Conservation (phyloP, 2,888 invertebrate genomes). For the Eudemis profundana region DNA sequence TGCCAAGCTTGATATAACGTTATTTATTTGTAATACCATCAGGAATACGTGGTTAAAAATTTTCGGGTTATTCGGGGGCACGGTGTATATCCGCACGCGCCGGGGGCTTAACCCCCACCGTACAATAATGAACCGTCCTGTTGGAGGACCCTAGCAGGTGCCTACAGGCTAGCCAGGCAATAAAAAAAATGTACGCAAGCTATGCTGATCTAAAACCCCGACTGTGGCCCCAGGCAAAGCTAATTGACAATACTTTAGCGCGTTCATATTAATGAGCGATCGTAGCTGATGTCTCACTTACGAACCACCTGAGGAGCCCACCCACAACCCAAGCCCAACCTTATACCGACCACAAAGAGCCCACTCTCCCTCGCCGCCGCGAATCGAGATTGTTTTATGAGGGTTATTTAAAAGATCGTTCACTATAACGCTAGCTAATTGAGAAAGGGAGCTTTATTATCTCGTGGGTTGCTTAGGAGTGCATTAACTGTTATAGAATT, state of each 20-base stretch:
- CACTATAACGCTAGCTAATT: conserved; percentile 21
- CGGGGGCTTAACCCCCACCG: too few relatives aligned
- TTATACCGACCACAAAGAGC: neutral
- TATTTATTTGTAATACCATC: too few relatives aligned
- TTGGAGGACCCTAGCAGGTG: too few relatives aligned
- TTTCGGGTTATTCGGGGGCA: too few relatives aligned
- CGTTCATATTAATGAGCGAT: conserved; percentile 42
- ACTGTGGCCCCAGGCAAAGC: conserved; percentile 28
- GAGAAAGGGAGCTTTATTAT: conserved; percentile 9
- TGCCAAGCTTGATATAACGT: too few relatives aligned
- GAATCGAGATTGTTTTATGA: conserved; percentile 15
- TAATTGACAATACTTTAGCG: conserved; percentile 43
- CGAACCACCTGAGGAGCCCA: conserved; percentile 27
- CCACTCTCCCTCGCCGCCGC: neutral
- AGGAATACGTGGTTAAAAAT: too few relatives aligned
- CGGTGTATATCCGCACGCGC: too few relatives aligned
- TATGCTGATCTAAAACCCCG: neutral
- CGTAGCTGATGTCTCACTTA: conserved; percentile 28
- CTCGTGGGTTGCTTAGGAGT: neutral
- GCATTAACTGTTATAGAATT: conserved; percentile 18
- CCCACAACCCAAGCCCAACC: neutral
- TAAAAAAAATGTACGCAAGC: too few relatives aligned
- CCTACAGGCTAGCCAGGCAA: too few relatives aligned
- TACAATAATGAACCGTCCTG: too few relatives aligned
- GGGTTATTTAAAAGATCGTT: conserved; percentile 27